These are phyloP conservation scores for Pelosia muscerda DNA, from an alignment of 2,888 invertebrate species.

Conservation along the genomic window DNA sequence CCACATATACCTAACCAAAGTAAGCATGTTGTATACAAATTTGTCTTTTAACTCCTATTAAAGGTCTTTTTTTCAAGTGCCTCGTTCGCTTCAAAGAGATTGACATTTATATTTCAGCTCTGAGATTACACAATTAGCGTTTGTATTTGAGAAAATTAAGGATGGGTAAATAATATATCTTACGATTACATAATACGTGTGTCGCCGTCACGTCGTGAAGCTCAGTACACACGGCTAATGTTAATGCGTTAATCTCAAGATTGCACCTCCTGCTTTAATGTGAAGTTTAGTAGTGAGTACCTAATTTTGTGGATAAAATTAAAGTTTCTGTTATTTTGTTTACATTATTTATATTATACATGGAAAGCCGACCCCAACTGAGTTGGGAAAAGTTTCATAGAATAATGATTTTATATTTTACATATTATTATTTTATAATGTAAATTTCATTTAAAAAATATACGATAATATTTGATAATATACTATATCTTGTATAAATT, in stretches of 20 bases:
- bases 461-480: too few relatives aligned
- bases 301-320: conserved; percentile 1
- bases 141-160: background rate
- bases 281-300: background rate
- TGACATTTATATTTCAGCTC: background rate
- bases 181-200: background rate
- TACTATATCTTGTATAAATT: too few relatives aligned
- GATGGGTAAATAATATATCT: background rate
- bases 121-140: background rate
- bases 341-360: too few relatives aligned
- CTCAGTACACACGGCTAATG: background rate
- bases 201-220: background rate
- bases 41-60: background rate
- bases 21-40: background rate
- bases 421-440: too few relatives aligned
- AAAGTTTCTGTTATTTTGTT: background rate
- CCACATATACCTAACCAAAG: background rate
- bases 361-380: too few relatives aligned
- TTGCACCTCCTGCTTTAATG: background rate
- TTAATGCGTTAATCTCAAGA: background rate
- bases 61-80: too few relatives aligned
- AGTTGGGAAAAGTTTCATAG: too few relatives aligned
- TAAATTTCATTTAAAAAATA: too few relatives aligned
- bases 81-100: too few relatives aligned
- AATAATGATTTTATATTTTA: too few relatives aligned